Evolutionary conservation across 2,888 invertebrate species (phyloP), one percentile per base, ranked within the genome.

Genomic region (Philonicus albiceps): DNA sequence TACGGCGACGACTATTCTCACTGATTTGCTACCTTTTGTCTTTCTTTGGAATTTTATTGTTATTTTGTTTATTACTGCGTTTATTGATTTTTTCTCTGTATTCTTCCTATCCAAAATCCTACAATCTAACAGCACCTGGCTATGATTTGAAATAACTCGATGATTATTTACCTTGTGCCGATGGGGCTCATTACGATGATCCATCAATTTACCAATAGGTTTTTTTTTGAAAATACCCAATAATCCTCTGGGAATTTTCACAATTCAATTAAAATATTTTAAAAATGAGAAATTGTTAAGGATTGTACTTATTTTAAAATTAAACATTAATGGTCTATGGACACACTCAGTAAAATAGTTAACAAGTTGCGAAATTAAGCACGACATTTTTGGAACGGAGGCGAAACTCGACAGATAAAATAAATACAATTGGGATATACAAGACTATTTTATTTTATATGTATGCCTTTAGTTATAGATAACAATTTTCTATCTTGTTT

Each of bases 381-480:
- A 40, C 11, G 37, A 78, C 11, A 55, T 64, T 53, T 76, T 76
- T 49, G 40, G 5, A 22, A 86, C 34, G 55, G 76, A 78, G 55
- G 76, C 76, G 74, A 86, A 86, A 86, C 86, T 76, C 76, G 76
- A 86, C 55, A 76, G 55, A 27, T 40, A 76, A 86, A 86, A 55
- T 55, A 86, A 86, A 76, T 49, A 85, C 30, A 74, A 43, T 43
- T 43, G 74, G 11, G 11, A n/a, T 40, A 5, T 27, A 19, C 81
- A 43, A 43, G 8, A 11, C 43, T 2, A 13, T 6, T 43, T 13
- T 11, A 13, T 16, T 4, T 2, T 43, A 13, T 16, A 16, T 43
- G 13, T 43, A 43, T 43, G n/a, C 43, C 2, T 8, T 2, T 6
- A 43, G 2, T 8, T 43, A 43, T 31, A 31, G 31, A 31, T 31